phyloP scores from a whole-genome alignment of 2,797 vertebrate genomes.

The Sebastolobus alascanus region DNA sequence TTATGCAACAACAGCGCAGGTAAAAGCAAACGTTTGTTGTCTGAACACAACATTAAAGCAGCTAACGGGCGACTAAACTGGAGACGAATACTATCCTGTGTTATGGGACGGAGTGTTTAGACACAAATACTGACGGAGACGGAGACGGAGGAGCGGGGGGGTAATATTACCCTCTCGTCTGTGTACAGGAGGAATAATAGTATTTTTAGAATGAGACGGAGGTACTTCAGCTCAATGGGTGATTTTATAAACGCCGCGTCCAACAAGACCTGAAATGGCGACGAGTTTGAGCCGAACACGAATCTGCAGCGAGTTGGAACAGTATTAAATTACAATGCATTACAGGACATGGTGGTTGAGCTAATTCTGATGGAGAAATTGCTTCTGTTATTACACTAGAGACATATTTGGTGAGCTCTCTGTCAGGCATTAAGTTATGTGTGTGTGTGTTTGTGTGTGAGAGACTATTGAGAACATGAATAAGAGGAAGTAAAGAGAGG shows the following conservation, averaged over 20 bases:
- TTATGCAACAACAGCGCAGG: slow-evolving; percentile 57
- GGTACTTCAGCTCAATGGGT: slow-evolving; percentile 43
- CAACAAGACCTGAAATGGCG: slow-evolving; percentile 36
- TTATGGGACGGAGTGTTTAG: slow-evolving; percentile 59
- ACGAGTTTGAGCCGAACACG: slow-evolving; percentile 27
- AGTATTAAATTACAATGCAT: slow-evolving; percentile 66
- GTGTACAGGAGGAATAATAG: slow-evolving; percentile 10
- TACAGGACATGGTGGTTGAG: slow-evolving; percentile 67
- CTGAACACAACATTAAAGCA: slow-evolving; percentile 49
- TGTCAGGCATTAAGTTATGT: slow-evolving; percentile 40
- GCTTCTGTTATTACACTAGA: slow-evolving; percentile 68
- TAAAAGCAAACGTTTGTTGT: slow-evolving; percentile 51
- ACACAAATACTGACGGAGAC: slow-evolving; percentile 60
- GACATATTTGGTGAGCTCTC: slow-evolving; percentile 45
- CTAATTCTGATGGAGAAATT: slow-evolving; percentile 70
- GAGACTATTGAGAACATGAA: slow-evolving; percentile 70
- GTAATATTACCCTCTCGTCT: slow-evolving; percentile 21
- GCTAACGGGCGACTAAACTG: slow-evolving; percentile 33
- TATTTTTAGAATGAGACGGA: slow-evolving; percentile 44
- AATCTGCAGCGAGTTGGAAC: slow-evolving; percentile 51
- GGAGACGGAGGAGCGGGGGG: neutral
- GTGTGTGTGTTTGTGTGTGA: slow-evolving; percentile 69
- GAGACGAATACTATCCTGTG: slow-evolving; percentile 54
- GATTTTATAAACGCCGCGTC: slow-evolving; percentile 40
- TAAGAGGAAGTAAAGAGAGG: slow-evolving; percentile 2